Evolutionary conservation across 2,113 vertebrate genomes (phyloP).

Genomic region (Anseranas semipalmata): DNA sequence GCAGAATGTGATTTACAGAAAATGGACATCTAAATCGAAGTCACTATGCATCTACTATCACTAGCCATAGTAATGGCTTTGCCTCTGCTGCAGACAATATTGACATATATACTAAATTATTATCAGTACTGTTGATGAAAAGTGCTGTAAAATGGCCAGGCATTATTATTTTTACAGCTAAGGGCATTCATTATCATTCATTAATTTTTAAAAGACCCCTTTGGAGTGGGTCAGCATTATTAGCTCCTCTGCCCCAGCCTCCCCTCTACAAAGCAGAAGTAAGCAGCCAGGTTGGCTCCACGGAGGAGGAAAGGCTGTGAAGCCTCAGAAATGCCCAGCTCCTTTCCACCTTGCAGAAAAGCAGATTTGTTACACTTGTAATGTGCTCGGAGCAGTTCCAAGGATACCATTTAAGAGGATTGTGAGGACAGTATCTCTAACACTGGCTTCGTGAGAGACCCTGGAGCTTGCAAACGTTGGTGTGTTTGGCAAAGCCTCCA

Average conservation of each 20-base stretch:
- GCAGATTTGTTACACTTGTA: fast-evolving
- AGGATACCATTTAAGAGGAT: background rate
- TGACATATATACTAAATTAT: background rate
- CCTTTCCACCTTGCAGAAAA: background rate
- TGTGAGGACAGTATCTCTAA: background rate
- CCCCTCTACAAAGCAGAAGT: background rate
- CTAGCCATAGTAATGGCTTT: background rate
- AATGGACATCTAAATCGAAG: background rate
- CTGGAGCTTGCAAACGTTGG: background rate
- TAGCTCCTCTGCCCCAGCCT: background rate
- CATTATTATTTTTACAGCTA: background rate
- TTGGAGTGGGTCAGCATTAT: background rate
- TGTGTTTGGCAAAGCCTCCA: background rate
- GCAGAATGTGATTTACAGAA: conserved; percentile 30
- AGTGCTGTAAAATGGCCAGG: background rate
- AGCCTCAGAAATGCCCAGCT: fast-evolving
- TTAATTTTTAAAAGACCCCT: background rate
- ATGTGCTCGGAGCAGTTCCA: background rate
- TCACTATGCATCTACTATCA: background rate
- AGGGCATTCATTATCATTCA: background rate
- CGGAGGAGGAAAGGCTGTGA: background rate
- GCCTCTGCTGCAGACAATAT: background rate
- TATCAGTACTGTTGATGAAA: background rate
- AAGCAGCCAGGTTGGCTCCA: background rate
- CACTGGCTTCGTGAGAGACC: background rate